These are phyloP conservation scores for Baryphthengus martii DNA, from an alignment of 2,113 vertebrate species.

Conservation along the genomic window DNA sequence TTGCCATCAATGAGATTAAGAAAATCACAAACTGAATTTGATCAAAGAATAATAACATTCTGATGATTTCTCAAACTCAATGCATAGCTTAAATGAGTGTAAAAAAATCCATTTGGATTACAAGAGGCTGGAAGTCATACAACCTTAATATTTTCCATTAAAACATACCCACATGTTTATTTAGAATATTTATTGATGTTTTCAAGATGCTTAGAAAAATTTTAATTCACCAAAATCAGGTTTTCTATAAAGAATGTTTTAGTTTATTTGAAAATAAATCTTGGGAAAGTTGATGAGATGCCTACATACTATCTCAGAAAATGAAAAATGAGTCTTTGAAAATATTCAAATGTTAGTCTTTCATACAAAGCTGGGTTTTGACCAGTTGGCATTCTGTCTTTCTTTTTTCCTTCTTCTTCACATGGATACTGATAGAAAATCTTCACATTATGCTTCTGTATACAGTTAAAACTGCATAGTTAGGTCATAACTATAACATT, in stretches of 20 bases:
- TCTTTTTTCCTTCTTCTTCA: not conserved
- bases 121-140: not conserved
- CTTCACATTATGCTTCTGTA: not conserved
- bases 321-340: not conserved
- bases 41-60: not conserved
- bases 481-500: not conserved
- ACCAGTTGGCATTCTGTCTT: not conserved
- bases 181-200: not conserved
- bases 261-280: not conserved
- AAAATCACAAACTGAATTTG: not conserved
- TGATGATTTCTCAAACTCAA: not conserved
- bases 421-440: not conserved
- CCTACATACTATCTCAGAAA: not conserved
- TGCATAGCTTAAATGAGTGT: not conserved
- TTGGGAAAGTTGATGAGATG: not conserved
- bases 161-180: not conserved
- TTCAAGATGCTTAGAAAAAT: not conserved
- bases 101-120: not conserved
- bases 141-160: not conserved
- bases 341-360: not conserved
- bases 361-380: not conserved
- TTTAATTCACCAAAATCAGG: not conserved
- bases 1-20: not conserved
- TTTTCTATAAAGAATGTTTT: not conserved
- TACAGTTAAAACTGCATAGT: not conserved